These are phyloP conservation scores for Muricea muricata DNA, from an alignment of 92 coral and sea anemone genomes.

Conservation along the genomic window DNA sequence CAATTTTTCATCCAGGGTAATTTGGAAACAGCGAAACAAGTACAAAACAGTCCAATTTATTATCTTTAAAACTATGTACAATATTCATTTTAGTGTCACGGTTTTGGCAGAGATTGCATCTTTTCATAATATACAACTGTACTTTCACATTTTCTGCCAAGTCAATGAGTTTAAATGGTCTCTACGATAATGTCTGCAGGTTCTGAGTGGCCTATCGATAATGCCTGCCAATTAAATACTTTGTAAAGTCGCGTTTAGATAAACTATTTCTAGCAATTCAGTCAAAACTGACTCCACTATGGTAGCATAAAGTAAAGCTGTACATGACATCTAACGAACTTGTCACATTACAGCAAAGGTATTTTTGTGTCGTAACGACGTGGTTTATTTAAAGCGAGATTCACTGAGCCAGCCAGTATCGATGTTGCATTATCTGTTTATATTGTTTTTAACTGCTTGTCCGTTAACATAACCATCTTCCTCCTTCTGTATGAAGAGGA, in stretches of 20 bases:
- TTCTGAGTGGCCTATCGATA: no score
- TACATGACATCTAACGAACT: no score
- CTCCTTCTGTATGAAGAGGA: background rate
- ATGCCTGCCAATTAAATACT: no score
- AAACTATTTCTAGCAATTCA: no score
- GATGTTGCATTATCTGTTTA: slow-evolving; percentile 21
- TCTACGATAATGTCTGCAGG: no score
- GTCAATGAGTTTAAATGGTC: no score
- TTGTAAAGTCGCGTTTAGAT: no score
- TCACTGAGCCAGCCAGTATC: slow-evolving; percentile 14
- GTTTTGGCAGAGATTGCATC: no score
- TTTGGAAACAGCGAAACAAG: no score
- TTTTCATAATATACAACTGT: background rate
- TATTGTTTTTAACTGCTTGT: slow-evolving; percentile 31
- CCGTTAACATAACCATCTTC: slow-evolving; percentile 31
- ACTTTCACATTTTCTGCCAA: background rate
- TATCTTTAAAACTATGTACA: background rate
- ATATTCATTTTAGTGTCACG: background rate
- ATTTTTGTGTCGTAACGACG: background rate
- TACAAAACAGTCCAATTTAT: no score
- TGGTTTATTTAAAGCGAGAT: background rate
- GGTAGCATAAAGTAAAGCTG: background rate
- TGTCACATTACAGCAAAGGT: background rate
- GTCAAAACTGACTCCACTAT: background rate
- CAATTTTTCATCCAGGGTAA: no score